Evolutionary conservation across 2,797 vertebrate genomes (phyloP).

Genomic region (Masticophis lateralis): DNA sequence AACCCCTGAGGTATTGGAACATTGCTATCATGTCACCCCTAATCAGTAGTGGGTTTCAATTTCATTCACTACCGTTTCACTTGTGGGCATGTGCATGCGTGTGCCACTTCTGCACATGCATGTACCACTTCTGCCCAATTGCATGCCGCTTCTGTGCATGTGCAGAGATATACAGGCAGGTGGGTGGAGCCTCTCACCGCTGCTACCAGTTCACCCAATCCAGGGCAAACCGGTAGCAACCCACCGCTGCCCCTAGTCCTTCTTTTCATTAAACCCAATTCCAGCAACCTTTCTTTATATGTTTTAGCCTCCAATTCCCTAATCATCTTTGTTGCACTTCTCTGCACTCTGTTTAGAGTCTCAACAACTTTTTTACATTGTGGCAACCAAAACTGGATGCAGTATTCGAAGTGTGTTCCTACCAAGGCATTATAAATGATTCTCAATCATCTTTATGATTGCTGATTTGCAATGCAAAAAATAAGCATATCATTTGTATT

Average conservation of each 20-base stretch:
- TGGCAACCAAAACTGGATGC: not conserved
- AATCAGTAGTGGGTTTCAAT: too few species aligned
- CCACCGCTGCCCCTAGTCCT: too few species aligned
- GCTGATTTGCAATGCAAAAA: not conserved
- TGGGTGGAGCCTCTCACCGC: too few species aligned
- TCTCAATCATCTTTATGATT: not conserved
- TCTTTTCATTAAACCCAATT: not conserved
- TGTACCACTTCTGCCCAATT: too few species aligned
- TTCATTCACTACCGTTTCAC: too few species aligned
- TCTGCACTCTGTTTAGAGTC: not conserved
- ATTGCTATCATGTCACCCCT: not conserved
- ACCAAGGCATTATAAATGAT: not conserved
- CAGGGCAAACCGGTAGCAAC: too few species aligned
- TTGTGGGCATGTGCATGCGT: too few species aligned
- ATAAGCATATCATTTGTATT: not conserved
- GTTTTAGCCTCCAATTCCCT: not conserved
- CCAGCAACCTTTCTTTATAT: not conserved
- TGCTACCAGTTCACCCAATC: too few species aligned
- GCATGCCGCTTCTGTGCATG: too few species aligned
- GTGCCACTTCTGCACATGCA: too few species aligned
- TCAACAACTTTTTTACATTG: not conserved
- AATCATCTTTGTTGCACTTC: not conserved
- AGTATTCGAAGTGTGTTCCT: too few species aligned
- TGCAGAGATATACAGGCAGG: too few species aligned
- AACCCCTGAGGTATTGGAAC: not conserved